A percentile compares a stretch with the other conserved stretches of the same genome.
Evolutionary conservation across 2,797 vertebrate species (phyloP).

Genomic region (Cyclura pinguis): DNA sequence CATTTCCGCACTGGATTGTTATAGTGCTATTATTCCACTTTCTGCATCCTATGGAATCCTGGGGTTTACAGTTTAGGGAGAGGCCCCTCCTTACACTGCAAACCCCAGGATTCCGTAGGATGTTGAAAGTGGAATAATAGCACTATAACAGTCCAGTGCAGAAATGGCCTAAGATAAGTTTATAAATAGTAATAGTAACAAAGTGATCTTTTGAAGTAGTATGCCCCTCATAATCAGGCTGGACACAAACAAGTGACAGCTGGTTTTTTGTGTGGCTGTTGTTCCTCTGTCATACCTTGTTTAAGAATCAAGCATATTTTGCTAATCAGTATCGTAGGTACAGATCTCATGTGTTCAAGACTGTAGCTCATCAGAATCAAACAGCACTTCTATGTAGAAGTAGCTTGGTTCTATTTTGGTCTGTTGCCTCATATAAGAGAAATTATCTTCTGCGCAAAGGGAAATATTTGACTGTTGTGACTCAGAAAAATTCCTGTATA

Average conservation of each 20-base stretch:
- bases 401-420: constrained; percentile 5
- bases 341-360: not conserved
- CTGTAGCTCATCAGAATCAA: constrained; percentile 32
- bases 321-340: not conserved
- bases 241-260: not conserved
- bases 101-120: too few relatives aligned
- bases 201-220: not conserved
- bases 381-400: constrained; percentile 14
- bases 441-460: constrained; percentile 10
- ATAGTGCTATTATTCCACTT: too few relatives aligned
- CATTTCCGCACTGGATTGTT: too few relatives aligned
- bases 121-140: too few relatives aligned
- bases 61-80: too few relatives aligned
- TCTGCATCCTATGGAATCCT: too few relatives aligned
- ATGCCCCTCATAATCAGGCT: not conserved
- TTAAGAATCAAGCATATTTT: not conserved
- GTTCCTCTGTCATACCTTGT: not conserved
- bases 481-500: not conserved
- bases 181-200: not conserved
- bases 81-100: too few relatives aligned
- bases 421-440: constrained; percentile 26
- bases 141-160: too few relatives aligned
- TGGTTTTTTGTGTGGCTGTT: not conserved
- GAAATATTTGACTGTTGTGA: not conserved
- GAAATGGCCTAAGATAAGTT: not conserved